These are phyloP conservation scores for Scomber japonicus DNA, from an alignment of 2,113 vertebrate species.

Conservation along the genomic window DNA sequence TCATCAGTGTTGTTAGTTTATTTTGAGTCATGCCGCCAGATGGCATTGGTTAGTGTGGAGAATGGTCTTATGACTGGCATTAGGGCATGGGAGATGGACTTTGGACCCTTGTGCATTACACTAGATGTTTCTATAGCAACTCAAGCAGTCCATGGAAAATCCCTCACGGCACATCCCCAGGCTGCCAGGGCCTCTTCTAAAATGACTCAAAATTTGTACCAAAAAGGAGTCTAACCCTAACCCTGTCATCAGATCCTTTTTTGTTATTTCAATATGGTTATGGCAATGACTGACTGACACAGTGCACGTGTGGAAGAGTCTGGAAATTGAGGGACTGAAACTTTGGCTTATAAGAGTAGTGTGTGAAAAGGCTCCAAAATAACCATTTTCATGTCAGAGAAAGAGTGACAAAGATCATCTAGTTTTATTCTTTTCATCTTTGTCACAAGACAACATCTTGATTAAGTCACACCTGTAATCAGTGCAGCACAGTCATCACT, in stretches of 20 bases:
- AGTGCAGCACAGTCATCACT: neutral
- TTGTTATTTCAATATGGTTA: neutral
- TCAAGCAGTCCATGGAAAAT: neutral
- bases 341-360: too few species aligned
- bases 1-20: too few species aligned
- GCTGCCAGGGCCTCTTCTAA: neutral
- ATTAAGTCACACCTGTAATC: slow-evolving; percentile 38
- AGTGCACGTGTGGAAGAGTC: too few species aligned
- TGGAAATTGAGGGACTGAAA: too few species aligned
- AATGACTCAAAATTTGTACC: neutral
- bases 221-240: neutral
- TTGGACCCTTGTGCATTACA: slow-evolving; percentile 23
- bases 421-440: too few species aligned
- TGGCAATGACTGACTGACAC: too few species aligned
- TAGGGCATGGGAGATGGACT: slow-evolving; percentile 47
- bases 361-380: too few species aligned
- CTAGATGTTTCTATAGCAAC: slow-evolving; percentile 16
- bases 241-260: neutral
- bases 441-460: neutral
- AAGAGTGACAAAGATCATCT: too few species aligned
- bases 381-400: too few species aligned
- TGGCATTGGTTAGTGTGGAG: neutral
- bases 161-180: neutral
- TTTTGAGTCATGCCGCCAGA: neutral
- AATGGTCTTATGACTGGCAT: slow-evolving; percentile 54